Evolutionary conservation across 1,140 invertebrate species (phyloP), one percentile per base, ranked within the genome.

Genomic region (Scaptomyza hsui): DNA sequence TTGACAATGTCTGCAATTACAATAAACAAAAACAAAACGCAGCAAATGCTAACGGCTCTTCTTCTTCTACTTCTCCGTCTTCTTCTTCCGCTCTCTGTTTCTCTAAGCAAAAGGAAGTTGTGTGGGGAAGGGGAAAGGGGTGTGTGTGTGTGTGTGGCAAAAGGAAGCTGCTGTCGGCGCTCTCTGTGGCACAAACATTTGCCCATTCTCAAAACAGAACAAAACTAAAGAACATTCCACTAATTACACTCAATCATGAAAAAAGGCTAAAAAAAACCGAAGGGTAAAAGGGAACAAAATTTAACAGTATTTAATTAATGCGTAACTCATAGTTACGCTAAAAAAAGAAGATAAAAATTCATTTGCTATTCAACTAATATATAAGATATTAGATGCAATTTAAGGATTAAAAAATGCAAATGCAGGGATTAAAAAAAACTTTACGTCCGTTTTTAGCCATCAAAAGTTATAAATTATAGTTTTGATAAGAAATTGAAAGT

Each of bases 1-100:
- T 59, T 67, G 69, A 67, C 63, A 72, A 59, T 59, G 63, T 42
- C 47, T 65, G 69, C 61, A 72, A 67, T 65, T 65, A 72, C 61
- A 72, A 72, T 65, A 72, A 72, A 72, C 61, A 72, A 67, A 29
- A 65, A 67, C 53, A 59, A 67, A 72, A 72, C 69, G 61, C 69
- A 67, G 63, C 63, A 67, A 71, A 71, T 65, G 61, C 61, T 39
- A 52, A 59, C 52, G 69, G 62, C 68, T 51, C 47, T 59, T 57
- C 53, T 47, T 47, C 32, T 56, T 24, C 52, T 26, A 41, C 32
- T 13, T 13, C 18, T 10, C 5, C 26, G 29, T 29, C 24, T 21
- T 10, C 35, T 7, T 29, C 26, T 29, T 29, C 26, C 48, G 48
- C 7, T 29, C 1, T 6, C 32, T 6, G 49, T 21, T 10, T 3